Percentiles rank a stretch among this genome's conserved stretches.
Evolutionary conservation across 2,113 vertebrate genomes (phyloP).

Genomic region (Marcusenius ussheri): DNA sequence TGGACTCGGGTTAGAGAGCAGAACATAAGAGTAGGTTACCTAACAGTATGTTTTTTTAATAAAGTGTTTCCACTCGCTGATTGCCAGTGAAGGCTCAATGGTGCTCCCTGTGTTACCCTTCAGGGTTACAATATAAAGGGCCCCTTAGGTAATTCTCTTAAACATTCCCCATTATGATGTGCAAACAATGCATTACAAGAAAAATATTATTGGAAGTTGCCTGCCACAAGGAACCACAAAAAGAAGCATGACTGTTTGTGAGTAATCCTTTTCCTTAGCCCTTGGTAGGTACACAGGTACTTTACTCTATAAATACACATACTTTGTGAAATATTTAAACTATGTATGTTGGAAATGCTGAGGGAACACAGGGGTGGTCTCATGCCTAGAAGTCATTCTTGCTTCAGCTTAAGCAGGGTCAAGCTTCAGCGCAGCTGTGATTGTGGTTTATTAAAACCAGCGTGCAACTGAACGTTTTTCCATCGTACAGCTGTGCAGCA

Average conservation of each 20-base stretch:
- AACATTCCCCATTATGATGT: not conserved
- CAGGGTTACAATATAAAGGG: not conserved
- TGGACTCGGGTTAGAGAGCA: not conserved
- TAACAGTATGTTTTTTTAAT: not conserved
- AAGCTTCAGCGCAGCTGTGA: not conserved
- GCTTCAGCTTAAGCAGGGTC: not conserved
- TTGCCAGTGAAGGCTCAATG: not conserved
- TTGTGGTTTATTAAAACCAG: not conserved
- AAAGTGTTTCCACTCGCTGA: not conserved
- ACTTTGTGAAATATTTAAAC: too few relatives aligned
- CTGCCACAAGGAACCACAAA: not conserved
- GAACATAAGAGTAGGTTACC: not conserved
- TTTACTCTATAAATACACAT: too few relatives aligned
- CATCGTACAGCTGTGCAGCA: not conserved
- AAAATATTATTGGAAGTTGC: not conserved
- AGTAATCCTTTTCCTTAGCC: not conserved
- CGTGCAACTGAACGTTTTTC: not conserved
- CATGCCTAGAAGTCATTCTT: not conserved
- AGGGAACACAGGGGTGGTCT: too few relatives aligned
- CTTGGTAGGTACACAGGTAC: too few relatives aligned
- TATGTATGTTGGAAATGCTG: too few relatives aligned
- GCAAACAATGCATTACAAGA: not conserved
- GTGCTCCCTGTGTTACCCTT: not conserved
- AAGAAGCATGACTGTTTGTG: not conserved
- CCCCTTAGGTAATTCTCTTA: not conserved